Percentiles rank a stretch among this genome's conserved stretches.
Evolutionary conservation across 1,140 invertebrate species (phyloP).

Genomic region (Medauroidea extradentata): DNA sequence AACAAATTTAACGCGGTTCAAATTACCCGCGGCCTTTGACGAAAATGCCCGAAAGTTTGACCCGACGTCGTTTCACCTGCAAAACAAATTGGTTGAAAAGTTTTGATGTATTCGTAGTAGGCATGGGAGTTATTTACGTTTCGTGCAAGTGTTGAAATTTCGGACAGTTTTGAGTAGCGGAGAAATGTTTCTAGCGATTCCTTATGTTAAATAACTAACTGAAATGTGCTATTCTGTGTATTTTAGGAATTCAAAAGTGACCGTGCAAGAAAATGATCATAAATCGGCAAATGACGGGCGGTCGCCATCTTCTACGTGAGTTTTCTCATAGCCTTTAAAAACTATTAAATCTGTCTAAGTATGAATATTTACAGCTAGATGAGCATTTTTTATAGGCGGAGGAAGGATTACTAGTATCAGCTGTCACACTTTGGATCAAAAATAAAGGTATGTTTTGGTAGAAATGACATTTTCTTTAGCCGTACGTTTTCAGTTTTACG

Average conservation of each 20-base stretch:
- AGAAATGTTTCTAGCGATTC: too few species aligned
- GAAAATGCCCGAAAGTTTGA: constrained; percentile 19
- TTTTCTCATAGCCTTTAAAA: constrained; percentile 43
- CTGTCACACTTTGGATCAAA: constrained; percentile 11
- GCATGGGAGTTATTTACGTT: constrained; percentile 13
- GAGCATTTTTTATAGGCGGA: constrained; percentile 2
- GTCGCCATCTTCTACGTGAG: constrained; percentile 54
- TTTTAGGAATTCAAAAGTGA: constrained; percentile 12
- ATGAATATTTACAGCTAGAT: constrained; percentile 13
- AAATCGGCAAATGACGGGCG: constrained; percentile 48
- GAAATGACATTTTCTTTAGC: too few species aligned
- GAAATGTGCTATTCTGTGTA: constrained; percentile 2
- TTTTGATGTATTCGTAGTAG: constrained; percentile 12
- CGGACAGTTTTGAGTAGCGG: background rate
- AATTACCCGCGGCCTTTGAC: constrained; percentile 14
- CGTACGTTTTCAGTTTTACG: too few species aligned
- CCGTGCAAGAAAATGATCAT: constrained; percentile 44
- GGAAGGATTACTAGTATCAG: constrained; percentile 9
- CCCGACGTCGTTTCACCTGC: constrained; percentile 19
- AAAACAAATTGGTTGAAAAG: constrained; percentile 14
- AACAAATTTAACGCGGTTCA: background rate
- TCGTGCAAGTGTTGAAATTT: background rate
- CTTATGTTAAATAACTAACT: background rate
- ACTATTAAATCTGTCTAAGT: constrained; percentile 10
- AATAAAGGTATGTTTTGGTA: constrained; percentile 12